These are phyloP conservation scores for Bradypus variegatus DNA, from an alignment of 2,797 vertebrate genomes.

Conservation along the genomic window DNA sequence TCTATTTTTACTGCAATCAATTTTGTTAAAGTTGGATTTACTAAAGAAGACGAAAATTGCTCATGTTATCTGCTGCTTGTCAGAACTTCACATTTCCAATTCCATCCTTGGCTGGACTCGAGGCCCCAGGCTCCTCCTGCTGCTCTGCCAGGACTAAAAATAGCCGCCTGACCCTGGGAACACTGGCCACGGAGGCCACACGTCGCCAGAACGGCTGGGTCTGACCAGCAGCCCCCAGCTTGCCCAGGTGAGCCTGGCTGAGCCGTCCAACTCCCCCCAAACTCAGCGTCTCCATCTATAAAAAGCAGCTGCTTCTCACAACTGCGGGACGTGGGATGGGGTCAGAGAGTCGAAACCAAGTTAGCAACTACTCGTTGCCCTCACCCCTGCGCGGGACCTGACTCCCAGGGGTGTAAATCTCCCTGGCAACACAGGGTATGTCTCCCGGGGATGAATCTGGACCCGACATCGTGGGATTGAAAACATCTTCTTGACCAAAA, in stretches of 20 bases:
- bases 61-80: background rate
- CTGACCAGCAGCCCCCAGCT: rapidly evolving
- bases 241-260: rapidly evolving
- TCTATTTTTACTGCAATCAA: slow-evolving; percentile 42
- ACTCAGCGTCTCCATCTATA: background rate
- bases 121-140: background rate
- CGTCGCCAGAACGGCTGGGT: rapidly evolving
- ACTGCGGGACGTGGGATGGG: background rate
- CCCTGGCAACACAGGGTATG: too few relatives aligned
- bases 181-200: background rate
- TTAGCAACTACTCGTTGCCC: too few relatives aligned
- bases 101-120: background rate
- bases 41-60: background rate
- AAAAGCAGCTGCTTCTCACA: background rate
- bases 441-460: too few relatives aligned
- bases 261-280: too few relatives aligned
- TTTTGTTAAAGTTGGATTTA: slow-evolving; percentile 17
- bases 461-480: too few relatives aligned
- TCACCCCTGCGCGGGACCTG: too few relatives aligned
- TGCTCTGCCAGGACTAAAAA: background rate
- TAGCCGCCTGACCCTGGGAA: rapidly evolving
- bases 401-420: too few relatives aligned
- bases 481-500: too few relatives aligned
- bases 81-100: slow-evolving; percentile 7
- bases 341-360: too few relatives aligned